A percentile compares a stretch with the other conserved stretches of the same genome.
Evolutionary conservation across 2,113 vertebrate genomes (phyloP).

Genomic region (Nycticorax nycticorax): DNA sequence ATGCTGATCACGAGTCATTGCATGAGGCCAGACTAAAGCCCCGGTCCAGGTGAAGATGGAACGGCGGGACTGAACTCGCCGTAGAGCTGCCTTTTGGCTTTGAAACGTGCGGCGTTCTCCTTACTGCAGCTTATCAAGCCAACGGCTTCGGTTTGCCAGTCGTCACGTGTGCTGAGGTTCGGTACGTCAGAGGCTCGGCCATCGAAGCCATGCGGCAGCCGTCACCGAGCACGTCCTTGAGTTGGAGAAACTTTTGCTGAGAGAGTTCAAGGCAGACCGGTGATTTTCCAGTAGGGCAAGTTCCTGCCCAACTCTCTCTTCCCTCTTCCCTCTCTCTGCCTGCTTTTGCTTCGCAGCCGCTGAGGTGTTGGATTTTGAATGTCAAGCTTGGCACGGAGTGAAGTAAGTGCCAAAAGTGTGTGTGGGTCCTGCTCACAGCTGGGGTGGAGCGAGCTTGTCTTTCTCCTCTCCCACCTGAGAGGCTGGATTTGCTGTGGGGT

Average conservation of each 20-base stretch:
- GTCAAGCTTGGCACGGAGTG: background rate
- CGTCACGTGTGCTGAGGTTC: fast-evolving
- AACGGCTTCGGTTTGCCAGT: fast-evolving
- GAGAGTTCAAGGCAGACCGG: background rate
- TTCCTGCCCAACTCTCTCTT: fast-evolving
- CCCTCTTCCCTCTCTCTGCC: background rate
- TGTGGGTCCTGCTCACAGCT: background rate
- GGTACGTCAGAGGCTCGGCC: background rate
- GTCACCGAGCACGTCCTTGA: background rate
- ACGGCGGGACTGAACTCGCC: background rate
- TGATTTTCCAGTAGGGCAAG: background rate
- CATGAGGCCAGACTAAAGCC: background rate
- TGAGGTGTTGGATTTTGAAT: background rate
- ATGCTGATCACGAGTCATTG: background rate
- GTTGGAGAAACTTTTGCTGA: background rate
- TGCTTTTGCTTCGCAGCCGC: background rate
- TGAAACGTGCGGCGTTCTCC: fast-evolving
- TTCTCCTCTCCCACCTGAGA: no score
- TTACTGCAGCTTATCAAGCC: background rate
- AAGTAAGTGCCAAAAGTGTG: background rate
- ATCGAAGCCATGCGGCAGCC: fast-evolving
- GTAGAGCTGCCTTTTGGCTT: background rate
- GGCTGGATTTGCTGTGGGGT: background rate
- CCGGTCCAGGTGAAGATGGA: background rate
- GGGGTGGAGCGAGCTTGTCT: background rate